Conservation (phyloP, 2,797 vertebrate genomes). For the Anabas testudineus region DNA sequence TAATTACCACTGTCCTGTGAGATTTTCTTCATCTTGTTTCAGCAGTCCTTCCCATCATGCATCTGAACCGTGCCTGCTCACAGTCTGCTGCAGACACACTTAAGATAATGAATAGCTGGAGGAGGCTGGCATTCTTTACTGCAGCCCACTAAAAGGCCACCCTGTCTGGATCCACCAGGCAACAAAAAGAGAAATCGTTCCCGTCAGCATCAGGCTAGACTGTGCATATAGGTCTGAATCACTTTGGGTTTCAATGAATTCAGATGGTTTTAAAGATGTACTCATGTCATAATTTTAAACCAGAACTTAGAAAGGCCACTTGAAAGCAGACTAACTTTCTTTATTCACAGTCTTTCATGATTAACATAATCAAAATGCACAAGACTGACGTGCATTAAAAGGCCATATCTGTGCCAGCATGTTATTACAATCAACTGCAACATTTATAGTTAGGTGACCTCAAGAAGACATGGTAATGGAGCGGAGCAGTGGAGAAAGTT, state of each 20-base stretch:
- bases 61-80: slow-evolving; percentile 48
- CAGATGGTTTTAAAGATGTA: slow-evolving; percentile 31
- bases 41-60: slow-evolving; percentile 68
- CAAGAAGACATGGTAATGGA: too few relatives aligned
- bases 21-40: slow-evolving; percentile 61
- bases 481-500: too few relatives aligned
- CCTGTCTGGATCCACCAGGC: slow-evolving; percentile 67
- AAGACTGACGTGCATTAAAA: too few relatives aligned
- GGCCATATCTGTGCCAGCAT: too few relatives aligned
- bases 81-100: slow-evolving; percentile 78
- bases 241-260: slow-evolving; percentile 33
- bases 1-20: slow-evolving; percentile 62
- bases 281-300: slow-evolving; percentile 9
- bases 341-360: slow-evolving; percentile 7
- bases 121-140: slow-evolving; percentile 72
- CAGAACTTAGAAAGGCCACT: slow-evolving; percentile 8
- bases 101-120: slow-evolving; percentile 81
- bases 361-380: too few relatives aligned
- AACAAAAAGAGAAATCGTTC: slow-evolving; percentile 42
- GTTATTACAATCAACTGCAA: too few relatives aligned
- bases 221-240: slow-evolving; percentile 8
- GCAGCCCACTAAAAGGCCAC: slow-evolving; percentile 73
- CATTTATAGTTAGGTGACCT: too few relatives aligned
- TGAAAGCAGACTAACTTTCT: slow-evolving; percentile 18
- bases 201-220: slow-evolving; percentile 40